Base-by-base conservation (phyloP, 2,113 vertebrate genomes). In the Chaenocephalus aceratus region DNA sequence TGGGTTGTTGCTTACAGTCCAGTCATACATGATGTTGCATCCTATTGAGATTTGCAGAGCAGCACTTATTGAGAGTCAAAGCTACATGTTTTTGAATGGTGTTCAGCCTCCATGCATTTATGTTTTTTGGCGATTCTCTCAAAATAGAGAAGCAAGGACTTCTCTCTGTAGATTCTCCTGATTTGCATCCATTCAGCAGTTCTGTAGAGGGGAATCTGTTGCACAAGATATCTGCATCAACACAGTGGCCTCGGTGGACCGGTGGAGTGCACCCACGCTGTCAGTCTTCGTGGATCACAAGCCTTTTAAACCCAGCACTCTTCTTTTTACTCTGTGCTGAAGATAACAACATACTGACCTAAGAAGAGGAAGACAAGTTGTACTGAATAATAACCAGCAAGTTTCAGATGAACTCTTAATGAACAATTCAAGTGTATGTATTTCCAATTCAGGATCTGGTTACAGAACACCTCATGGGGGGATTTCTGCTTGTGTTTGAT, bases 231-330 rank as follows among this genome's bases (percentile, higher is more conserved):
- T 77, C 23, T 64, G 82, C 65, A 14, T 77, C 52, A 23, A 3
- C 21, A 10, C 21, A 10, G 52, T 12, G 36, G 36, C 74, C 72
- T 83, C 12, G 0, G 67, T 60, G 41, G 67, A 76, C 4, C 57
- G 69, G 68, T 69, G 60, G 68, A 79, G 76, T 80, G 58, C 44
- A 63, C 48, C 72, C 74, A 26, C 13, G 13, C 26, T 75, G 57
- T 69, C 69, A 53, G 69, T 53, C 46, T 60, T 53, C 48, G 64
- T 67, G 60, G 65, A 46, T 57, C 12, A 3, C 7, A 53, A 54
- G 51, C 56, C 6, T 30, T 46, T 54, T 54, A 26, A 60, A 81
- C 45, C 3, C 53, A 51, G n/a, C 9, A 5, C 26, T 41, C 5
- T 36, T 76, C 34, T 44, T 23, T 60, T 15, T 1, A 26, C 46